Conservation (phyloP, 1,140 invertebrate species). For the Chironomus tepperi region DNA sequence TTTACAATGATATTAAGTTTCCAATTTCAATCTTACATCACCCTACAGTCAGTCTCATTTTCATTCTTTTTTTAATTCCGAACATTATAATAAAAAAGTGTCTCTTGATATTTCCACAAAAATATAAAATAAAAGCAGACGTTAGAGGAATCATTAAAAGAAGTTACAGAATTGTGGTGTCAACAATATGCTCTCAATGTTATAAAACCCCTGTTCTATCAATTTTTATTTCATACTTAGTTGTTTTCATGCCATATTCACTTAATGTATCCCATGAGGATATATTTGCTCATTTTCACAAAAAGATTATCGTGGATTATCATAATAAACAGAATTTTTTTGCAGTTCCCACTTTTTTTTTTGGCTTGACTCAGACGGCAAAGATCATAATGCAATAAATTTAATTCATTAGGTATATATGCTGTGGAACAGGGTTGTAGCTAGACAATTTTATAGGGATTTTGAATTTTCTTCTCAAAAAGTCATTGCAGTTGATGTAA, state of each 20-base stretch:
- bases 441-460: too few relatives aligned
- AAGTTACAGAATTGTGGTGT: background rate
- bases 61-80: too few relatives aligned
- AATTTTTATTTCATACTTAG: background rate
- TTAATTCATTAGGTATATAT: conserved; percentile 5
- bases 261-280: conserved; percentile 4
- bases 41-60: background rate
- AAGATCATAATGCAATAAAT: conserved; percentile 16
- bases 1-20: conserved; percentile 14
- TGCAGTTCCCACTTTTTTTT: background rate
- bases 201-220: background rate
- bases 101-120: conserved; percentile 3
- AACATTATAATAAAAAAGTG: background rate
- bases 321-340: conserved; percentile 12
- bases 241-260: background rate
- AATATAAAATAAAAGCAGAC: background rate
- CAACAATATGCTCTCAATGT: background rate
- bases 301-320: conserved; percentile 18
- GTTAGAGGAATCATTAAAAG: background rate
- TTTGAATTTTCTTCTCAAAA: too few relatives aligned
- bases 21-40: conserved; percentile 8
- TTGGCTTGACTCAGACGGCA: background rate
- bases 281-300: conserved; percentile 18
- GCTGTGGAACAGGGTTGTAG: background rate
- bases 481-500: too few relatives aligned